Conservation (phyloP, 2,797 vertebrate species). For the Crax fasciolata region DNA sequence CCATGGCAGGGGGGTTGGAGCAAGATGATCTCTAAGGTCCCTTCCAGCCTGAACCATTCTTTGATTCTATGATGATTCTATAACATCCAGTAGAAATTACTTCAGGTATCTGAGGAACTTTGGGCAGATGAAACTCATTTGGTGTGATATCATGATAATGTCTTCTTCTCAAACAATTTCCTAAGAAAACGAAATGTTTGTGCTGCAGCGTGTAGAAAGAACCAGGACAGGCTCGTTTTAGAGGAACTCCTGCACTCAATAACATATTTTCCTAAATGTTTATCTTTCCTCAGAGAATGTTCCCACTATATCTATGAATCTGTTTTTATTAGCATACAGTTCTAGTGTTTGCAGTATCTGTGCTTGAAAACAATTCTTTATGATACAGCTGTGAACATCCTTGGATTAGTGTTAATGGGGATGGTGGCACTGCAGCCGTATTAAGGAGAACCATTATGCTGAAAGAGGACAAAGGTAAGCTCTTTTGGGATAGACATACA, state of each 20-base stretch:
- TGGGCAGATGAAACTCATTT: neutral
- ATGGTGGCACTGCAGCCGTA: neutral
- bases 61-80: too few relatives aligned
- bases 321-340: neutral
- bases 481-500: neutral
- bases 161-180: neutral
- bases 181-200: neutral
- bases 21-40: too few relatives aligned
- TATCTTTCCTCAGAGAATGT: neutral
- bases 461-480: neutral
- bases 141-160: accelerated
- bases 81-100: neutral
- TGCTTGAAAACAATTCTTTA: neutral
- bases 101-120: neutral
- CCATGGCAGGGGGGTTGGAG: too few relatives aligned
- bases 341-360: neutral
- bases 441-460: neutral
- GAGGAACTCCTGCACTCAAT: neutral
- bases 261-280: neutral
- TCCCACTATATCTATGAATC: neutral
- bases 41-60: too few relatives aligned
- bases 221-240: neutral
- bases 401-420: neutral
- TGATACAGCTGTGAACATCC: neutral
- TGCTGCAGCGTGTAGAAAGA: neutral